These are phyloP conservation scores for Phyllotreta cruciferae DNA, from an alignment of 2,888 invertebrate genomes.

Conservation along the genomic window DNA sequence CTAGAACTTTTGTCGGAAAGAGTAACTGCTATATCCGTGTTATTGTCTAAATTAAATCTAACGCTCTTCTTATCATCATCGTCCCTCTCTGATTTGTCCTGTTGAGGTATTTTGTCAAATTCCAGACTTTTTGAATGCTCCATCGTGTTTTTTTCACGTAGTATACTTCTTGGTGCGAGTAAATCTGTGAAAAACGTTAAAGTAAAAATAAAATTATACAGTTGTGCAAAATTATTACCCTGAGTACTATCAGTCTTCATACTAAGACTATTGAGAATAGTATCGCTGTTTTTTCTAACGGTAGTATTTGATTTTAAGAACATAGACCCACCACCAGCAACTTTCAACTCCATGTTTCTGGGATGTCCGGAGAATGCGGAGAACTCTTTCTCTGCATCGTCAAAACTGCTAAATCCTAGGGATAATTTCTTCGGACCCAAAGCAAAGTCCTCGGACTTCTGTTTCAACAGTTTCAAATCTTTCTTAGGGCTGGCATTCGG, in stretches of 20 bases:
- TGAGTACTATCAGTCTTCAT: constrained; percentile 30
- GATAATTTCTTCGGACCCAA: constrained; percentile 51
- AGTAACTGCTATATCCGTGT: constrained; percentile 59
- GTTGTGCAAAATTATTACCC: constrained; percentile 31
- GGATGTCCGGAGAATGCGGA: constrained; percentile 57
- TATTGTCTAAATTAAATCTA: constrained; percentile 67
- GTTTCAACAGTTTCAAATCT: constrained; percentile 53
- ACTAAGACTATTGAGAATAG: constrained; percentile 26
- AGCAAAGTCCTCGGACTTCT: constrained; percentile 56
- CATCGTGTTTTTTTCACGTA: constrained; percentile 66
- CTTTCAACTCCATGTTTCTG: constrained; percentile 55
- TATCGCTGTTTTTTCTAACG: constrained; percentile 49
- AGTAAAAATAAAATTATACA: background rate
- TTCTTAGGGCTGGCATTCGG: constrained; percentile 50
- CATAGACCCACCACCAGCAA: constrained; percentile 68
- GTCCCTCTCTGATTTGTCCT: constrained; percentile 58
- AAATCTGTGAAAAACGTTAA: constrained; percentile 23
- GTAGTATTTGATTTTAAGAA: constrained; percentile 67
- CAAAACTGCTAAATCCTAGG: constrained; percentile 55
- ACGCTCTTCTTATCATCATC: constrained; percentile 83
- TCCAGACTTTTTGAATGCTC: constrained; percentile 55
- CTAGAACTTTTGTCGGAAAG: constrained; percentile 56
- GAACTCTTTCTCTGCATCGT: constrained; percentile 50
- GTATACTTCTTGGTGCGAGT: constrained; percentile 65
- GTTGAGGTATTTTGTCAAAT: constrained; percentile 49